Conservation (phyloP, 2,797 vertebrate species). For the Potorous gilbertii region DNA sequence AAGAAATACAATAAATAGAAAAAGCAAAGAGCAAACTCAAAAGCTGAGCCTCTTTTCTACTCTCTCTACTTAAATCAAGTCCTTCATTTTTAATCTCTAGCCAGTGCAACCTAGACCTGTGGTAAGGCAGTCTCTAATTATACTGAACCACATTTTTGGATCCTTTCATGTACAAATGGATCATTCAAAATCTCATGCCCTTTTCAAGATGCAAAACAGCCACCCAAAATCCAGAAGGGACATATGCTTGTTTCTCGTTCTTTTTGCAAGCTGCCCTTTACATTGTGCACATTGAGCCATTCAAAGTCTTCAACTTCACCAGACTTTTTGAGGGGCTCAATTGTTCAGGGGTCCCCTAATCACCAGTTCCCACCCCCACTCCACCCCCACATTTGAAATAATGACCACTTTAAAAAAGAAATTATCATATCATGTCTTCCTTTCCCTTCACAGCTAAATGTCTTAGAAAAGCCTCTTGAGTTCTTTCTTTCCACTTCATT, state of each 20-base stretch:
- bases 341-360: background rate
- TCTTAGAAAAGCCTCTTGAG: background rate
- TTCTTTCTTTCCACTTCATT: background rate
- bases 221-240: background rate
- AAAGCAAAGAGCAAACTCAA: too few species aligned
- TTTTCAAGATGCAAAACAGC: background rate
- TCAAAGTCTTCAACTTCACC: background rate
- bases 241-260: background rate
- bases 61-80: background rate
- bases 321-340: background rate
- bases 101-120: background rate
- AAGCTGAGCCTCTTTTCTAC: background rate
- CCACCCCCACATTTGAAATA: background rate
- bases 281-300: background rate
- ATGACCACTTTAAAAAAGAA: background rate
- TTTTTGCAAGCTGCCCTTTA: background rate
- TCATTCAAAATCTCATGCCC: background rate
- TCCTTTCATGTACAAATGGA: background rate
- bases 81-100: background rate
- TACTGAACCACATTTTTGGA: background rate
- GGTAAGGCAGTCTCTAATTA: background rate
- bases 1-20: background rate
- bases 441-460: background rate
- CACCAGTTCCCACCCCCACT: background rate
- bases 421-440: background rate